Evolutionary conservation across 2,888 invertebrate species (phyloP).

Genomic region (Hecatera dysodea): DNA sequence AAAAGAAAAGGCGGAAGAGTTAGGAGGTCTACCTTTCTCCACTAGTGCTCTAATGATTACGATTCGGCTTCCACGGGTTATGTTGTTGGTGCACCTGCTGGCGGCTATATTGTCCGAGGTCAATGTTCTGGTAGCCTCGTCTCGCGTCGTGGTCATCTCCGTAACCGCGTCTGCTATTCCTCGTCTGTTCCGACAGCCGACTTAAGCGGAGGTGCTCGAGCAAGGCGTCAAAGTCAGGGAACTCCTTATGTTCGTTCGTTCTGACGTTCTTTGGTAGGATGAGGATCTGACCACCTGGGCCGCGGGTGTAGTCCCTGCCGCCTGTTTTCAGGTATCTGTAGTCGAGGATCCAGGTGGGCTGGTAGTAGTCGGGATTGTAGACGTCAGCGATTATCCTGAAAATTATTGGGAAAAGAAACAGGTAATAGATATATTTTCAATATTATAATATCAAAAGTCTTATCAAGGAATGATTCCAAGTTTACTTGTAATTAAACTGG

Average conservation of each 20-base stretch:
- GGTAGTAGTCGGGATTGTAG: slow-evolving; percentile 82
- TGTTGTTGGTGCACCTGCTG: slow-evolving; percentile 29
- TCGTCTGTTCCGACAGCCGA: slow-evolving; percentile 69
- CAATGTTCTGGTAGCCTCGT: slow-evolving; percentile 19
- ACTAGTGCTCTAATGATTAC: slow-evolving; percentile 14
- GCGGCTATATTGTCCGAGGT: slow-evolving; percentile 30
- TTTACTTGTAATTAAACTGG: not conserved
- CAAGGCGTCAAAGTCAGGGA: slow-evolving; percentile 79
- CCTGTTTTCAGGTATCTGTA: slow-evolving; percentile 85
- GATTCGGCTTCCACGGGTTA: slow-evolving; percentile 38
- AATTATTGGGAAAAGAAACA: not conserved
- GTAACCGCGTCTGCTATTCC: slow-evolving; percentile 31
- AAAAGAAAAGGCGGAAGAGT: not conserved
- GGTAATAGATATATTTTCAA: not conserved
- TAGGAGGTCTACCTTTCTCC: not conserved
- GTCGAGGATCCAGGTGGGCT: slow-evolving; percentile 83
- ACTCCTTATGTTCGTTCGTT: slow-evolving; percentile 76
- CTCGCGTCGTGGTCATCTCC: slow-evolving; percentile 38
- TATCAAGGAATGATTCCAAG: not conserved
- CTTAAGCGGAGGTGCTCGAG: slow-evolving; percentile 80
- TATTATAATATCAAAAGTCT: not conserved
- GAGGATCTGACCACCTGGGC: slow-evolving; percentile 83
- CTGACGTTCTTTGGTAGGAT: slow-evolving; percentile 79
- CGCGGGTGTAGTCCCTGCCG: slow-evolving; percentile 83
- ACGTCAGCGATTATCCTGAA: slow-evolving; percentile 80